Percentiles rank a stretch among this genome's conserved stretches.
Conservation (phyloP, 1,140 invertebrate genomes). For the Polyergus mexicanus region DNA sequence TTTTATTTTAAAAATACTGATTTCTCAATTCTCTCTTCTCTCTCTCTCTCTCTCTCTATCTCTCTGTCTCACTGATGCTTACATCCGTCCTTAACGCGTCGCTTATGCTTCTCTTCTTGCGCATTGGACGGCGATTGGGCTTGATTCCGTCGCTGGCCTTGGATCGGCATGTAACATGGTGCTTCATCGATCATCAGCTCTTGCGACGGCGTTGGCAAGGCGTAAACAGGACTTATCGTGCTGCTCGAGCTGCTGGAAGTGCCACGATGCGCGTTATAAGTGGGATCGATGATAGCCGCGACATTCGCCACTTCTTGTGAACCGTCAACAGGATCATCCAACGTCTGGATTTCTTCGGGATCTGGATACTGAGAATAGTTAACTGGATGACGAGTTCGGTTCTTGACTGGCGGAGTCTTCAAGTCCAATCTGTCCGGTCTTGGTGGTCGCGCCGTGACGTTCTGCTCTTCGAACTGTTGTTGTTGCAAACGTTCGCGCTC, state of each 20-base stretch:
- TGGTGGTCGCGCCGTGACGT: slow-evolving; percentile 78
- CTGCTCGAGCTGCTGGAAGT: slow-evolving; percentile 83
- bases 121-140: slow-evolving; percentile 82
- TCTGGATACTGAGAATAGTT: slow-evolving; percentile 82
- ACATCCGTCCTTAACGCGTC: slow-evolving; percentile 85
- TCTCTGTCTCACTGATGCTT: slow-evolving; percentile 83
- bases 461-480: slow-evolving; percentile 83
- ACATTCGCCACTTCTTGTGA: slow-evolving; percentile 81
- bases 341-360: slow-evolving; percentile 85
- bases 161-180: slow-evolving; percentile 93
- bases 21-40: neutral
- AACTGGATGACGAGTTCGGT: slow-evolving; percentile 59
- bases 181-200: slow-evolving; percentile 86
- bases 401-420: slow-evolving; percentile 70
- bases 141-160: slow-evolving; percentile 90
- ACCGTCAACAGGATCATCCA: slow-evolving; percentile 78
- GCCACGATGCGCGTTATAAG: slow-evolving; percentile 80
- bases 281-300: slow-evolving; percentile 85
- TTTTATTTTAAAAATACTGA: slow-evolving; percentile 19
- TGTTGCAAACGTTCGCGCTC: slow-evolving; percentile 88
- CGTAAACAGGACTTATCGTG: slow-evolving; percentile 80
- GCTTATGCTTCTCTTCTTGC: slow-evolving; percentile 86
- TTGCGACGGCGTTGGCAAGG: slow-evolving; percentile 80
- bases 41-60: neutral
- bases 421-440: slow-evolving; percentile 83